Evolutionary conservation across 2,888 invertebrate species (phyloP), one percentile per base, ranked within the genome.

Genomic region (Apodemia duryi): DNA sequence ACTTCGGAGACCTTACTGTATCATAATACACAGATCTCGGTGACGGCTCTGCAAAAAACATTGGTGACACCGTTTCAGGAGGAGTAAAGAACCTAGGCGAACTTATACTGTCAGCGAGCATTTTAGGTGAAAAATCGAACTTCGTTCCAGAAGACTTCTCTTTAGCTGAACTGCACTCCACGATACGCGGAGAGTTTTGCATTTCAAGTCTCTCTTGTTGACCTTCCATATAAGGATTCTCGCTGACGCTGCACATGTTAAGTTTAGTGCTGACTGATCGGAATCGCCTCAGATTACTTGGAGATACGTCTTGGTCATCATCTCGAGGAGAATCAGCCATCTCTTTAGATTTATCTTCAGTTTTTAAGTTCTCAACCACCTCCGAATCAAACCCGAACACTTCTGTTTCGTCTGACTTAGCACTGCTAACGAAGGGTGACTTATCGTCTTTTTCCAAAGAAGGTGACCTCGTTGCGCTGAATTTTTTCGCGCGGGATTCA

Each of bases 381-480:
- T 83, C 85, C 13, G 75, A 74, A 70, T 86, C 88, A 69, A 91
- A 92, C 0, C 86, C 90, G 70, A 92, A 92, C 7, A 90, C 88
- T 62, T 77, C 77, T 28, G 68, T 63, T 46, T 82, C 83, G 49
- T 84, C 86, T 6, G 79, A 75, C 61, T 82, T 83, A 1, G 84
- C 85, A 67, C 82, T 82, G 32, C 71, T 70, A 11, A 84, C 68
- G 66, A 91, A 89, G 7, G 92, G 92, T 0, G 88, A 87, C 66
- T 88, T 91, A 2, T 92, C 92, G 87, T 92, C 92, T 71, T 91
- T 91, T 67, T 92, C 92, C n/a, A 92, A 73, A 0, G 92, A 92
- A 0, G 92, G 92, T 0, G 92, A 92, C 10, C 92, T 75, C 0
- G 92, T 91, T 0, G 88, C 91, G 65, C 92, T 91, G 70, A 74